phyloP scores from a whole-genome alignment of 2,797 vertebrate genomes.

The Lithobates sylvaticus region DNA sequence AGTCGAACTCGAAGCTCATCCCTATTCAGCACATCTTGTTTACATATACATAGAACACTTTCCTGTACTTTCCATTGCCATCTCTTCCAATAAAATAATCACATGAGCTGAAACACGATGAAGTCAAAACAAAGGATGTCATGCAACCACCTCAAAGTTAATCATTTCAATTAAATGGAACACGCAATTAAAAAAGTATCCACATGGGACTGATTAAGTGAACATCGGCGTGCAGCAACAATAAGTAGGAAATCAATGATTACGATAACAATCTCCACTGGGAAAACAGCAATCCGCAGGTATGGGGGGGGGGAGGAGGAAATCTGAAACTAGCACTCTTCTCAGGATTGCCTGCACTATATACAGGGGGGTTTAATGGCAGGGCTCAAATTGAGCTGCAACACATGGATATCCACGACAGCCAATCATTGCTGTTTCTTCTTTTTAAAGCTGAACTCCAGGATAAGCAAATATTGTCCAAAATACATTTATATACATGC shows the following conservation, averaged over 20 bases:
- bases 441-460: too few species aligned
- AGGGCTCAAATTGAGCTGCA: neutral
- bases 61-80: too few species aligned
- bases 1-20: too few species aligned
- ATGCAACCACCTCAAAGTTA: conserved; percentile 43
- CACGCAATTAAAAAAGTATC: conserved; percentile 50
- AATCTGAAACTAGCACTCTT: neutral
- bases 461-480: too few species aligned
- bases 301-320: neutral
- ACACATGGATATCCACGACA: too few species aligned
- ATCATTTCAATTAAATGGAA: conserved; percentile 56
- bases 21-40: too few species aligned
- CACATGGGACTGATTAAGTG: conserved; percentile 50
- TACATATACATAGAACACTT: too few species aligned
- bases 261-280: conserved; percentile 48
- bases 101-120: conserved; percentile 1
- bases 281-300: conserved; percentile 24
- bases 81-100: conserved; percentile 11
- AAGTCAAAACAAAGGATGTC: conserved; percentile 24
- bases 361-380: neutral
- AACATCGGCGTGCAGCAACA: conserved; percentile 43
- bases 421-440: too few species aligned
- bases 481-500: too few species aligned
- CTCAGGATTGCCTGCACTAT: neutral
- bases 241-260: conserved; percentile 51